These are phyloP conservation scores for Drepana falcataria DNA, from an alignment of 2,888 invertebrate species.

Conservation along the genomic window DNA sequence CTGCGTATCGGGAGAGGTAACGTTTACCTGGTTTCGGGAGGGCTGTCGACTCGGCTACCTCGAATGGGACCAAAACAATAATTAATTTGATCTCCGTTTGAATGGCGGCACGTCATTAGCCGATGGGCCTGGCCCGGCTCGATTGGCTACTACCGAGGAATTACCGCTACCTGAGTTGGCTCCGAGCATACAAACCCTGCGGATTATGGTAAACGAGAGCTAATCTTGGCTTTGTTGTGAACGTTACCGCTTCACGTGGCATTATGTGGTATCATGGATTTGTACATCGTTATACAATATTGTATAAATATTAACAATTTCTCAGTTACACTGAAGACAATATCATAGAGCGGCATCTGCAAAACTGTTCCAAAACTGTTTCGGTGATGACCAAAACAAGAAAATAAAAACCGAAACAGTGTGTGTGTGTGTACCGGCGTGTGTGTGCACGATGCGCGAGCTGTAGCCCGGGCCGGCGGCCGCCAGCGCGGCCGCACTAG, in stretches of 20 bases:
- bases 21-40: slow-evolving; percentile 29
- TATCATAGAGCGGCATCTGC: no score
- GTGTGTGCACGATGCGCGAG: slow-evolving; percentile 89
- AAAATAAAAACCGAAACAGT: no score
- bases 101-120: slow-evolving; percentile 23
- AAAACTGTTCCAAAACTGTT: no score
- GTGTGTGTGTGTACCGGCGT: slow-evolving; percentile 72
- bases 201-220: slow-evolving; percentile 16
- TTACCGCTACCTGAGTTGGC: slow-evolving; percentile 14
- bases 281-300: neutral
- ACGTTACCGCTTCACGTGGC: slow-evolving; percentile 6
- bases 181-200: slow-evolving; percentile 6
- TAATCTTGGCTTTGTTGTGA: slow-evolving; percentile 12
- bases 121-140: slow-evolving; percentile 17
- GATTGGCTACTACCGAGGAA: slow-evolving; percentile 31
- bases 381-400: no score
- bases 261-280: slow-evolving; percentile 12
- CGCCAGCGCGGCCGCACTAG: slow-evolving; percentile 54
- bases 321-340: no score
- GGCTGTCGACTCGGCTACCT: slow-evolving; percentile 14
- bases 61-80: slow-evolving; percentile 37
- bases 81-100: slow-evolving; percentile 42
- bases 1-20: slow-evolving; percentile 25
- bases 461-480: slow-evolving; percentile 83
- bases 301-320: no score